These are phyloP conservation scores for Calliopum simillimum DNA, from an alignment of 2,888 invertebrate genomes.

Conservation along the genomic window DNA sequence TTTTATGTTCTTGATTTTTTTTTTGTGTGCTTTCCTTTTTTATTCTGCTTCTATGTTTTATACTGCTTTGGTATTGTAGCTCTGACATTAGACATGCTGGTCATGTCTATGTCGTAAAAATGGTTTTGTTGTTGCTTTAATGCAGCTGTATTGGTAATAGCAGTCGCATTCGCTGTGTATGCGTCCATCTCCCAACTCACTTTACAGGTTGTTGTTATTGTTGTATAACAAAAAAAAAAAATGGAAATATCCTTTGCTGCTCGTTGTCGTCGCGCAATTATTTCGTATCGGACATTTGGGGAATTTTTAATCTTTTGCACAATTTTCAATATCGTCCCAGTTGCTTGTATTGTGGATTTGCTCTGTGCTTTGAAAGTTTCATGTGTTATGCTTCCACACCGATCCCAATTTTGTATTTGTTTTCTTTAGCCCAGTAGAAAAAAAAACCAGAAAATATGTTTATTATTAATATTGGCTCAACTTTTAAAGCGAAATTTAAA, in stretches of 20 bases:
- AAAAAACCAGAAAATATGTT: too few relatives aligned
- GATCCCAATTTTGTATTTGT: too few relatives aligned
- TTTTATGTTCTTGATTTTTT: constrained; percentile 6
- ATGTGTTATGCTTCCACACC: too few relatives aligned
- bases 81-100: constrained; percentile 39
- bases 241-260: not conserved
- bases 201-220: not conserved
- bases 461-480: too few relatives aligned
- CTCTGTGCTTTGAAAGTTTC: too few relatives aligned
- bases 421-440: too few relatives aligned
- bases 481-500: too few relatives aligned
- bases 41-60: not conserved
- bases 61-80: constrained; percentile 1
- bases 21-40: not conserved
- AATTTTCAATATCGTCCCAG: constrained; percentile 3
- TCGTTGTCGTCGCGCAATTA: constrained; percentile 36
- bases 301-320: constrained; percentile 42
- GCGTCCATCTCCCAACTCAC: not conserved
- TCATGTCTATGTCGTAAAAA: constrained; percentile 43
- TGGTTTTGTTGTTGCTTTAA: constrained; percentile 29
- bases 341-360: too few relatives aligned
- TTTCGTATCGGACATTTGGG: constrained; percentile 40
- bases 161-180: not conserved
- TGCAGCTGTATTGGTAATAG: not conserved
- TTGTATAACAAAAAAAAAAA: too few relatives aligned